A percentile compares a stretch with the other conserved stretches of the same genome.
Evolutionary conservation across 2,888 invertebrate species (phyloP).

Genomic region (Cosmorhoe ocellata): DNA sequence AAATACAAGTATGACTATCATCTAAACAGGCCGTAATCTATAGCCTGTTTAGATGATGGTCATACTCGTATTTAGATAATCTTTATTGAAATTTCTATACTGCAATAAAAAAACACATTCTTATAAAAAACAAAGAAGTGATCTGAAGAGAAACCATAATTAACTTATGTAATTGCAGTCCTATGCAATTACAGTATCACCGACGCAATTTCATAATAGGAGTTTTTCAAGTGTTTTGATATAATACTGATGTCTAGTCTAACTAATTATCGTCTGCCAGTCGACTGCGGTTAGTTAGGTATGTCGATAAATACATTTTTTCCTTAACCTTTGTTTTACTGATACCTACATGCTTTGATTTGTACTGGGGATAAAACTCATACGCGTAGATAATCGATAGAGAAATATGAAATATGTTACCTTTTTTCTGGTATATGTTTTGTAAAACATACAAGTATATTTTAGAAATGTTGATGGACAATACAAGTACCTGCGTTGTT

Average conservation of each 20-base stretch:
- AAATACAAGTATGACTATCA: too few species aligned
- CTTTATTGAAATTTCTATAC: too few species aligned
- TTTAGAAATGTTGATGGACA: too few species aligned
- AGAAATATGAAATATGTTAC: too few species aligned
- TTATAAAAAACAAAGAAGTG: conserved; percentile 13
- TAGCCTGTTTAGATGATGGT: too few species aligned
- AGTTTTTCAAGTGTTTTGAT: conserved; percentile 20
- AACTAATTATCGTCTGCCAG: conserved; percentile 21
- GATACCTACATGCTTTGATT: conserved; percentile 15
- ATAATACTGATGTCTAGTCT: conserved; percentile 19
- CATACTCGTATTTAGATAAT: too few species aligned
- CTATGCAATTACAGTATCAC: conserved; percentile 17
- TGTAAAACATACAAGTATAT: too few species aligned
- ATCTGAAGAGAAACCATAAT: conserved; percentile 18
- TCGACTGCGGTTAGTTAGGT: conserved; percentile 26
- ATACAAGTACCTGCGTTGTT: too few species aligned
- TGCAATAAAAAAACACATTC: neutral
- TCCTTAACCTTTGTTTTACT: conserved; percentile 43
- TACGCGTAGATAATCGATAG: too few species aligned
- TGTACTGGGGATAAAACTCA: too few species aligned
- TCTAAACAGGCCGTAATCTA: too few species aligned
- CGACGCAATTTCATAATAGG: conserved; percentile 16
- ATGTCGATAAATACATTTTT: conserved; percentile 42
- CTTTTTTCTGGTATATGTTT: too few species aligned
- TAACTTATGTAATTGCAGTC: conserved; percentile 20